Evolutionary conservation across 1,140 invertebrate species (phyloP).

Genomic region (Phymorhynchus buccinoides): DNA sequence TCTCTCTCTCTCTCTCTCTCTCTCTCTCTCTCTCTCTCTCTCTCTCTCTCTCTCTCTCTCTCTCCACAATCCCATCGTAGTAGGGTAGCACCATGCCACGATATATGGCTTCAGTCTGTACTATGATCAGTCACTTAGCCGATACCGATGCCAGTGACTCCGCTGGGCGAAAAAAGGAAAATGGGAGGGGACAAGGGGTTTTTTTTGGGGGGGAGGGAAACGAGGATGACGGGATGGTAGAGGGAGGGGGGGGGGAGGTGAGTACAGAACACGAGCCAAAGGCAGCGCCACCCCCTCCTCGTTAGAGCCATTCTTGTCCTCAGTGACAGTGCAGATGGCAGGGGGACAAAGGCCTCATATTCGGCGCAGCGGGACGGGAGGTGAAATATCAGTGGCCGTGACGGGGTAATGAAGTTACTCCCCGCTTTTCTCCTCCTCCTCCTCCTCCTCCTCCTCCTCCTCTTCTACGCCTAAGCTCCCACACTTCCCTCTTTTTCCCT

Average conservation of each 20-base stretch:
- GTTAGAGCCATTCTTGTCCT: constrained; percentile 36
- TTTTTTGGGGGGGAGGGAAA: neutral
- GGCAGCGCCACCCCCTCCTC: neutral
- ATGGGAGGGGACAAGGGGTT: neutral
- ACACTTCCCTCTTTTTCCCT: neutral
- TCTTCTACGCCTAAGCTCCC: neutral
- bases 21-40: neutral
- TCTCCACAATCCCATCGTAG: neutral
- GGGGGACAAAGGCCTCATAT: constrained; percentile 44
- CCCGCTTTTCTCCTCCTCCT: neutral
- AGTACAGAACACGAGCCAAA: neutral
- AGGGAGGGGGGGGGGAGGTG: neutral
- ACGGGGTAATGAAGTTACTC: constrained; percentile 48
- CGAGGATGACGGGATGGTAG: neutral
- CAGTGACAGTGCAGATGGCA: constrained; percentile 47
- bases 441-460: neutral
- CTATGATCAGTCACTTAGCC: too few species aligned
- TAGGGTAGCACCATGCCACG: too few species aligned
- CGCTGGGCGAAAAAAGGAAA: too few species aligned
- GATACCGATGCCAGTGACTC: too few species aligned
- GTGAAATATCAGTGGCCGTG: constrained; percentile 43
- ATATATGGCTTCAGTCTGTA: too few species aligned
- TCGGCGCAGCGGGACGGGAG: constrained; percentile 41
- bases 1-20: neutral
- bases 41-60: neutral